A percentile compares a stretch with the other conserved stretches of the same genome.
These are phyloP conservation scores for Corydoras sp. DNA, from an alignment of 2,113 vertebrate species.

Conservation along the genomic window DNA sequence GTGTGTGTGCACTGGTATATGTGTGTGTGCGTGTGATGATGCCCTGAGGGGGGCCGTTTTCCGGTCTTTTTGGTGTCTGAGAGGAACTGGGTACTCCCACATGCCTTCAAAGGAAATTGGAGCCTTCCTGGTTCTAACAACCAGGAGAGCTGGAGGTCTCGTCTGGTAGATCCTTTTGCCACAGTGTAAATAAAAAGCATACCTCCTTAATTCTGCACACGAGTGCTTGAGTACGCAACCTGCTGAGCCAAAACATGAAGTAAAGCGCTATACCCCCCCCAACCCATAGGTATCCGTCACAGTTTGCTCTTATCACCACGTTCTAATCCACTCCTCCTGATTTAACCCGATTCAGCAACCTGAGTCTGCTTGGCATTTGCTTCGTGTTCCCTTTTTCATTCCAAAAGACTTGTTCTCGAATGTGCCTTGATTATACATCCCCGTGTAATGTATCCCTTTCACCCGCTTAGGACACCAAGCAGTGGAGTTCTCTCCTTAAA, in stretches of 20 bases:
- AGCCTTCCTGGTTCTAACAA: neutral
- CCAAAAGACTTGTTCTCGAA: conserved; percentile 50
- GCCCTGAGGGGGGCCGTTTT: too few species aligned
- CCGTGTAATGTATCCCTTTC: conserved; percentile 51
- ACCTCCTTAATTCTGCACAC: conserved; percentile 6
- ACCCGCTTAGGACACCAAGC: conserved; percentile 4
- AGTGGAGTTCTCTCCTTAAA: conserved; percentile 47
- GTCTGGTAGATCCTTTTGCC: too few species aligned
- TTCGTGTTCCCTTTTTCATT: conserved; percentile 48
- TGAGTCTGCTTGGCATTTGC: conserved; percentile 35
- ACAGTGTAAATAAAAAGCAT: neutral
- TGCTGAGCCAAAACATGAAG: neutral
- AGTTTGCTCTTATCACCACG: conserved; percentile 53
- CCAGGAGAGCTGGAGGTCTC: too few species aligned
- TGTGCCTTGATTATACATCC: conserved; percentile 51
- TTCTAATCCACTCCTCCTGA: conserved; percentile 48
- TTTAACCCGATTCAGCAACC: conserved; percentile 50
- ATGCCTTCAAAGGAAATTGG: conserved; percentile 30
- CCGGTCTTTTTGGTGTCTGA: conserved; percentile 1
- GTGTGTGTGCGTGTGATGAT: too few species aligned
- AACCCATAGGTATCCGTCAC: conserved; percentile 46
- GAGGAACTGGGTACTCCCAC: conserved; percentile 35
- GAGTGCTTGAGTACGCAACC: neutral
- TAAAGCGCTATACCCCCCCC: conserved; percentile 43
- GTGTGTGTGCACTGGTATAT: too few species aligned